Percentiles rank a stretch among this genome's conserved stretches.
phyloP scores from a whole-genome alignment of 2,113 vertebrate genomes.

The Labeo catla region DNA sequence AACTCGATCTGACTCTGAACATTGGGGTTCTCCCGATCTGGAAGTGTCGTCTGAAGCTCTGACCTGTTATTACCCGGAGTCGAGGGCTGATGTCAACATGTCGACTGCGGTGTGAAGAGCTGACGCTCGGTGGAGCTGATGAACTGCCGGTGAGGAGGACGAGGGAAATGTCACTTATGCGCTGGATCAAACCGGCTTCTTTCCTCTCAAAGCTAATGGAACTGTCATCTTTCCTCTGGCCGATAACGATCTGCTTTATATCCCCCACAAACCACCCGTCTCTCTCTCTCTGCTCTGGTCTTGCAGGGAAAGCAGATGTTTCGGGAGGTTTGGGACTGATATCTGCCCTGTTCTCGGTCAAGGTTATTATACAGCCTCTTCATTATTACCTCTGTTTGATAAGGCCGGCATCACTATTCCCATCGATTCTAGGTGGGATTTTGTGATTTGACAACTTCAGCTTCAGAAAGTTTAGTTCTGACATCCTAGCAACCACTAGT shows the following conservation, averaged over 20 bases:
- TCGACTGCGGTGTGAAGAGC: conserved; percentile 16
- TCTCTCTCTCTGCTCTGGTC: conserved; percentile 50
- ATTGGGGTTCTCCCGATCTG: background rate
- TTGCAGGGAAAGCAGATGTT: conserved; percentile 8
- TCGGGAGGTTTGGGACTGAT: background rate
- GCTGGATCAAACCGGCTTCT: conserved; percentile 66
- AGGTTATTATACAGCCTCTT: background rate
- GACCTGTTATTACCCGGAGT: conserved; percentile 30
- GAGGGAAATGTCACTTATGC: conserved; percentile 56
- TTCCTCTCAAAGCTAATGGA: conserved; percentile 74
- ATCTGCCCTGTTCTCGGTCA: conserved; percentile 13
- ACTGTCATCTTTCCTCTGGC: conserved; percentile 75
- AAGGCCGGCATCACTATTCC: background rate
- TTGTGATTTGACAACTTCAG: conserved; percentile 2
- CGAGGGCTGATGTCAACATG: conserved; percentile 33
- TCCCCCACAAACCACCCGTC: conserved; percentile 34
- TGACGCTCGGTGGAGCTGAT: conserved; percentile 33
- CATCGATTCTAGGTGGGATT: background rate
- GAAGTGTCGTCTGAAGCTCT: conserved; percentile 3
- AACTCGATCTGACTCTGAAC: background rate
- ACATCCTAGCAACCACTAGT: background rate
- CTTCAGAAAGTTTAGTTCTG: background rate
- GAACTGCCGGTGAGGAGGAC: conserved; percentile 26
- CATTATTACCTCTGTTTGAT: background rate
- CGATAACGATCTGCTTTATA: conserved; percentile 69